Base-by-base conservation (phyloP, 2,888 invertebrate species). In the Serripes groenlandicus region DNA sequence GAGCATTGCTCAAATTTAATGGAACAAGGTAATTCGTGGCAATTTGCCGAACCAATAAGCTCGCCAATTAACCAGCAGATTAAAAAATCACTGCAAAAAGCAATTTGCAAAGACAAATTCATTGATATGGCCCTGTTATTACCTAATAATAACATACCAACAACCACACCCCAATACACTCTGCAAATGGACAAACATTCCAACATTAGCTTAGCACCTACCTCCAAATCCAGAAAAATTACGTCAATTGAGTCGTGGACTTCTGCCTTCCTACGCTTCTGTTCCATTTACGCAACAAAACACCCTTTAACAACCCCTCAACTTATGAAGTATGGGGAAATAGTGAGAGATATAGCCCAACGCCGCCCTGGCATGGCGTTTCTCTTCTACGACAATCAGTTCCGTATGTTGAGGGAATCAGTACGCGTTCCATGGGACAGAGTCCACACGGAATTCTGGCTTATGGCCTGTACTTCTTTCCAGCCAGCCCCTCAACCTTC, bases 401-500 rank as follows among this genome's bases (percentile, higher is more conserved):
- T 62, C 32, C 62, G 62, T 4, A 15, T 62, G 7, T 32, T 62
- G 3, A 15, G 62, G 62, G 30, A 62, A 62, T 18, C 11, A 30
- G 7, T n/a, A 7, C 9, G 3, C 62, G 18, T 62, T 18, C 62
- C 62, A 28, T 11, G 62, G 26, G 5, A 62, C 62, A 5, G 23
- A 5, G 30, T 28, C 18, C 26, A 11, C 18, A 62, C 62, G 3
- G 62, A 62, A 58, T n/a, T n/a, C 11, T n/a, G 58, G 83, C 11
- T 79, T n/a, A 76, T 79, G 79, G 78, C 79, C 15, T 56, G 30
- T 32, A 75, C 78, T 23, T 58, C 42, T 34, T 26, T 32, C 56
- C 34, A 23, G 18, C 18, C 54, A 7, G 54, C n/a, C n/a, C 15
- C 34, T 15, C 23, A 11, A 7, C 18, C 32, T 11, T 62, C 7